Evolutionary conservation across 1,140 invertebrate species (phyloP).

Genomic region (Thaumatotibia leucotreta): DNA sequence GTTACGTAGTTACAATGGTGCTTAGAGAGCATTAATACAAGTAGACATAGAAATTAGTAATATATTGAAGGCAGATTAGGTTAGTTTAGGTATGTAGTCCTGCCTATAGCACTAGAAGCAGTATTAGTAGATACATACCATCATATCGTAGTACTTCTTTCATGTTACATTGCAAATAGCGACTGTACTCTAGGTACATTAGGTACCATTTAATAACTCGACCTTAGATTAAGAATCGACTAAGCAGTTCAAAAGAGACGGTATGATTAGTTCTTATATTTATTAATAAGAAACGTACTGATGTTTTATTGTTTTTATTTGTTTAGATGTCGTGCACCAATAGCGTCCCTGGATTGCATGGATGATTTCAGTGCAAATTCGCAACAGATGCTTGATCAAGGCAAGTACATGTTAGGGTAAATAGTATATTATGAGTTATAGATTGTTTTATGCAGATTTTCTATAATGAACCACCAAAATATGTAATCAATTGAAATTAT

Average conservation of each 20-base stretch:
- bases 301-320: conserved; percentile 30
- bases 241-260: not conserved
- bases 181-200: not conserved
- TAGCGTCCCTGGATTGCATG: conserved; percentile 94
- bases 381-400: conserved; percentile 75
- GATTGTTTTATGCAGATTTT: no score
- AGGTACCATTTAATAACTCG: not conserved
- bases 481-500: no score
- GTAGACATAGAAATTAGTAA: not conserved
- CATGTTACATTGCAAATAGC: not conserved
- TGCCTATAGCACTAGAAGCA: not conserved
- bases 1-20: not conserved
- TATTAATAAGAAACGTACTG: not conserved
- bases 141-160: not conserved
- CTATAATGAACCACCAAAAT: no score
- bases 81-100: not conserved
- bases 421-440: no score
- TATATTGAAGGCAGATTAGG: not conserved
- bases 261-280: not conserved
- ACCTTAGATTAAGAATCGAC: not conserved
- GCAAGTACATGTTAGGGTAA: conserved; percentile 48
- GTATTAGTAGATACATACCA: not conserved
- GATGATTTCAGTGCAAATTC: conserved; percentile 88
- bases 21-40: not conserved
- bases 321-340: conserved; percentile 89